Percentiles rank a stretch among this genome's conserved stretches.
phyloP scores from a whole-genome alignment of 30 jellyfish, hydroid and myxozoan genomes.

The Aurelia aurita region DNA sequence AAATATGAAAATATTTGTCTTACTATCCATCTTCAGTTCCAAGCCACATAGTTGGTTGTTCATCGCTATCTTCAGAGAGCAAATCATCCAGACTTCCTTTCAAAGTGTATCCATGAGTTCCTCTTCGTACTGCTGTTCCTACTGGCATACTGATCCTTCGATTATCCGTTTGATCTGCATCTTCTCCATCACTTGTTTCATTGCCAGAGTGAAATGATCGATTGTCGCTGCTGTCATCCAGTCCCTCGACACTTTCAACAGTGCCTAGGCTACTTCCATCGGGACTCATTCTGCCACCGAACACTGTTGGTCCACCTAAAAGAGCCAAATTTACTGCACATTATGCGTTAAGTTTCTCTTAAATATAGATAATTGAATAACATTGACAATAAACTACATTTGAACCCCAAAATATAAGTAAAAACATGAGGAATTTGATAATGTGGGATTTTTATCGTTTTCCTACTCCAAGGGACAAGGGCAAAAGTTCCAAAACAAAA shows the following conservation, averaged over 20 bases:
- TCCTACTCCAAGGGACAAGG: no score
- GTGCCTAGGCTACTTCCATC: constrained; percentile 99
- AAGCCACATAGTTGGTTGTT: constrained; percentile 97
- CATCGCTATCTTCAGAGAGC: constrained; percentile 75
- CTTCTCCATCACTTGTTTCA: constrained; percentile 85
- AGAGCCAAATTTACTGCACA: no score
- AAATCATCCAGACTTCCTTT: constrained; percentile 81
- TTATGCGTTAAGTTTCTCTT: no score
- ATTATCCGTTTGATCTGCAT: constrained; percentile 57
- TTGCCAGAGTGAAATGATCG: constrained; percentile 63
- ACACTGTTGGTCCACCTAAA: constrained; percentile 87
- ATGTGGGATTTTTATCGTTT: no score
- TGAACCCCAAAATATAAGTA: no score
- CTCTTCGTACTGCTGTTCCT: constrained; percentile 80
- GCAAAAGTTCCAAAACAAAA: no score
- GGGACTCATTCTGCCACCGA: constrained; percentile 99
- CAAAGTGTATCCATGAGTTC: constrained; percentile 76
- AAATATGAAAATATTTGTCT: constrained; percentile 8
- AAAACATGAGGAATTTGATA: no score
- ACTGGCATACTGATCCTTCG: constrained; percentile 78
- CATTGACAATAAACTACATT: no score
- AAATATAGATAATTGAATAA: no score
- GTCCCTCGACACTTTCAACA: constrained; percentile 96
- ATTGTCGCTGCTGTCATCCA: constrained; percentile 85
- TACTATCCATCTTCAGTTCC: constrained; percentile 99